Percentiles rank a stretch among this genome's conserved stretches.
Conservation (phyloP, 2,797 vertebrate species). For the Tragopan temminckii region DNA sequence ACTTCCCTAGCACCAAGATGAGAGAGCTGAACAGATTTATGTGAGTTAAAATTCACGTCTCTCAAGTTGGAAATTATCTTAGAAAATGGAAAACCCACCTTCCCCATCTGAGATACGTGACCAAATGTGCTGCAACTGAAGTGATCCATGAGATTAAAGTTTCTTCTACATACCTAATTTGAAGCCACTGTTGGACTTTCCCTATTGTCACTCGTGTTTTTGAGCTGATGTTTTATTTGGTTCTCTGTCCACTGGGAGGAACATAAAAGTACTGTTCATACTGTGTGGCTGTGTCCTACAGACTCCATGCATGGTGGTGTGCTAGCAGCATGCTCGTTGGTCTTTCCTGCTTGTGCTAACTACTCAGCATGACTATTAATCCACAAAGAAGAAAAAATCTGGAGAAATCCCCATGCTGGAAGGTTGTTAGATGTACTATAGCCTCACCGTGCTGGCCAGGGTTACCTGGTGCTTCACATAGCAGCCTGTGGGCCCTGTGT, state of each 20-base stretch:
- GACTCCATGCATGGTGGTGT: not conserved
- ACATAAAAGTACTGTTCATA: not conserved
- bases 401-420: not conserved
- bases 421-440: not conserved
- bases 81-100: not conserved
- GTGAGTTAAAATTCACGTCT: not conserved
- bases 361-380: not conserved
- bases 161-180: not conserved
- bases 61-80: constrained; percentile 27
- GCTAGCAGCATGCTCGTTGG: not conserved
- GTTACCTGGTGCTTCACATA: not conserved
- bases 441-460: not conserved
- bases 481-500: accelerated
- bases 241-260: not conserved
- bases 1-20: constrained; percentile 2
- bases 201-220: not conserved
- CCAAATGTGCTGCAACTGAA: not conserved
- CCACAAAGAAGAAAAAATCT: not conserved
- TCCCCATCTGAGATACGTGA: not conserved
- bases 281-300: accelerated
- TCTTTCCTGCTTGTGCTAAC: not conserved
- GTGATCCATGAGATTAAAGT: not conserved
- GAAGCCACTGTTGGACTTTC: not conserved
- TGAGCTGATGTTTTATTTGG: constrained; percentile 18
- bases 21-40: not conserved